Evolutionary conservation across 1,140 invertebrate species (phyloP).

Genomic region (Drosophila melanica): DNA sequence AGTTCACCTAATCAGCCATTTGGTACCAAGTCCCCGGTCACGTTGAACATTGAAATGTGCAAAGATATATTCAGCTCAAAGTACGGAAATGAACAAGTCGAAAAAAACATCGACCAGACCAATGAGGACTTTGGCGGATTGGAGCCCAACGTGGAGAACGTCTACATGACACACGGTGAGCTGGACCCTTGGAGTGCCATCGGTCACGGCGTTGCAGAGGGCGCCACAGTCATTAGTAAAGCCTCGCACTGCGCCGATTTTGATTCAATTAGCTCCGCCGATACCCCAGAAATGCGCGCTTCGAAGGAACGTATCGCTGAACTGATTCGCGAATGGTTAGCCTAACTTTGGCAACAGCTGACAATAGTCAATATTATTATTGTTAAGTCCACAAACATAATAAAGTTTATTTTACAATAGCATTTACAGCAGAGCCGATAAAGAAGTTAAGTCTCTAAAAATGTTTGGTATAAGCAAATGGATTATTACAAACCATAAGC

Average conservation of each 20-base stretch:
- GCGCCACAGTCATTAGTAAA: conserved; percentile 84
- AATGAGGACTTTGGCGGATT: conserved; percentile 87
- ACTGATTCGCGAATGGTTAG: conserved; percentile 86
- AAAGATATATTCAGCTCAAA: conserved; percentile 87
- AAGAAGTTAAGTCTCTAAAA: no score
- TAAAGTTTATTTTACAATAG: no score
- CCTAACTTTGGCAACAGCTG: conserved; percentile 47
- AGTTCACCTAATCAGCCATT: conserved; percentile 87
- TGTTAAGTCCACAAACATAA: not conserved
- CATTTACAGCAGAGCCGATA: no score
- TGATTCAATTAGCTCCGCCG: conserved; percentile 85
- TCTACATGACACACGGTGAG: conserved; percentile 87
- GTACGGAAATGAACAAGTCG: conserved; percentile 84
- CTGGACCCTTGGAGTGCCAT: conserved; percentile 88
- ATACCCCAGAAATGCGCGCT: conserved; percentile 86
- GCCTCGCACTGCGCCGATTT: conserved; percentile 90
- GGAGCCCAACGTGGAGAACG: conserved; percentile 85
- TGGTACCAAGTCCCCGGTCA: conserved; percentile 86
- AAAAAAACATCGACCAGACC: conserved; percentile 85
- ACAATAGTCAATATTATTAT: no score
- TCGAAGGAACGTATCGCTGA: conserved; percentile 86
- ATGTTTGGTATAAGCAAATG: no score
- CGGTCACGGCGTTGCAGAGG: conserved; percentile 86
- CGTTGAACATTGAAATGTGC: conserved; percentile 88
- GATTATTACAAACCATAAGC: no score